Evolutionary conservation across 2,113 vertebrate species (phyloP).

Genomic region (Vombatus ursinus): DNA sequence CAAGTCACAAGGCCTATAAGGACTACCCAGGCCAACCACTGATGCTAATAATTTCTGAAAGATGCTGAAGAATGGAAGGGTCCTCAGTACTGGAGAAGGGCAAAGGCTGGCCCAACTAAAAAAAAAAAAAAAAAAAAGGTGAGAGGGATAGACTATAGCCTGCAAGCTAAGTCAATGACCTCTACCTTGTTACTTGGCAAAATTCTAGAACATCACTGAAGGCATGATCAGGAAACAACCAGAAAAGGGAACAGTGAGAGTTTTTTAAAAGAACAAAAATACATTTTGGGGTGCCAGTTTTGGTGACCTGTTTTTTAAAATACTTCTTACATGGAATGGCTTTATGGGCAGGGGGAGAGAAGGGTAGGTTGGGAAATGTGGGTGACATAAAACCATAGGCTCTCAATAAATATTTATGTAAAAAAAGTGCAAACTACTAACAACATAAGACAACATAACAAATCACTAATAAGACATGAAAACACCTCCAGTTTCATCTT

Average conservation of each 20-base stretch:
- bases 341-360: background rate
- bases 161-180: background rate
- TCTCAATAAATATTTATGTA: background rate
- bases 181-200: background rate
- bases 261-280: background rate
- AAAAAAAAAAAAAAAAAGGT: background rate
- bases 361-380: background rate
- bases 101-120: background rate
- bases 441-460: background rate
- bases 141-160: background rate
- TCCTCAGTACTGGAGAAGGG: background rate
- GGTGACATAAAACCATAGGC: background rate
- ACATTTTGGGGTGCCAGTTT: background rate
- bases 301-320: background rate
- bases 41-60: background rate
- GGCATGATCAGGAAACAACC: background rate
- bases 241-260: background rate
- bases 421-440: background rate
- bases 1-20: background rate
- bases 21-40: background rate
- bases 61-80: background rate
- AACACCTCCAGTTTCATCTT: background rate
- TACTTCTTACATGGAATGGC: background rate
- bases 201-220: background rate
- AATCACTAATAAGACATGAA: background rate